Evolutionary conservation across 2,113 vertebrate species (phyloP), one percentile per base, ranked within the genome.

Genomic region (Otis tarda): DNA sequence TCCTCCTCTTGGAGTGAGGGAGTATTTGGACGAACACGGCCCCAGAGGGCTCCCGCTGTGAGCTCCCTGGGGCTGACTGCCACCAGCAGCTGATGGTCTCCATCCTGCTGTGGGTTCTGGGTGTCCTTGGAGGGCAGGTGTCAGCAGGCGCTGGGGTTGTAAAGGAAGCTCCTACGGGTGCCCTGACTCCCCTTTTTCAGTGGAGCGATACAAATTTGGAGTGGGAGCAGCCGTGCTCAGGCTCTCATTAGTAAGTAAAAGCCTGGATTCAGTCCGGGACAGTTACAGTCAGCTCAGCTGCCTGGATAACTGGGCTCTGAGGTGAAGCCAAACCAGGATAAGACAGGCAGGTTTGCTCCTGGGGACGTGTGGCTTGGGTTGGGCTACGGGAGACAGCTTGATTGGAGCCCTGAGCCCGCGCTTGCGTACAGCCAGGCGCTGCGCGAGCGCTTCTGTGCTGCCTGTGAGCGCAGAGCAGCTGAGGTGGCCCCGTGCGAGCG

Each of bases 341-440:
- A 83, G 50, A 17, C 25, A 63, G 41, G 22, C 3, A 37, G 24
- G 4, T 49, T 63, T 21, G 61, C 23, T 71, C 16, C 7, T 2
- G 18, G 18, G 61, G 45, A 16, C 21, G 1, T 10, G 3, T 0
- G 31, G 50, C 21, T 33, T 43, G 55, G 45, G 31, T n/a, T 6
- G 47, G 31, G 55, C 4, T 6, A 33, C 49, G 31, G 35, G 28
- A 67, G 67, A 23, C 12, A 52, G 61, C 39, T 45, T 19, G 18
- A 15, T 5, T 1, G 69, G 60, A 79, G 52, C 25, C 14, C 53
- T 7, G 49, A 87, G 56, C n/a, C 30, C 4, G 0, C 41, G 4
- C 4, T 33, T 35, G 6, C 33, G 0, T 12, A 3, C 43, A 19
- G 56, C 5, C 6, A 31, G 30, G 59, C 1, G 6, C 4, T 17